Evolutionary conservation across 2,797 vertebrate genomes (phyloP), one percentile per base, ranked within the genome.

Genomic region (Agapornis canus): DNA sequence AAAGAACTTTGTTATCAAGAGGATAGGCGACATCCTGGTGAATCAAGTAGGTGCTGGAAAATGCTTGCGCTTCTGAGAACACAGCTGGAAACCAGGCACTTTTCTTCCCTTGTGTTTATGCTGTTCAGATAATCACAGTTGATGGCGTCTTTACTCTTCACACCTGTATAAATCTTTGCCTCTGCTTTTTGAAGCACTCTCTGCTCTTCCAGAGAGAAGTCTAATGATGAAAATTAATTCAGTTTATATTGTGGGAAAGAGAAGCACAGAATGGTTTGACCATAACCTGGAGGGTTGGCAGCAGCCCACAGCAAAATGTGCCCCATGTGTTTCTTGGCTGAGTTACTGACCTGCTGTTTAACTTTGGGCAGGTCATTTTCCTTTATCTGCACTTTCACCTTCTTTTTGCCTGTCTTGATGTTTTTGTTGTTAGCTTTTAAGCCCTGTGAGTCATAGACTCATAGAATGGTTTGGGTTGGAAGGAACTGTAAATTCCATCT

Each of bases 21-120:
- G 98, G 95, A 99, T 99, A 89, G 99, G 99, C 82, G 99, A 99
- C 84, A 98, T 99, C 90, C 98, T 99, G n/a, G 92, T 99, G 27
- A 98, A 94, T 90, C 99, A 99, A 98, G 99, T 99, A 88, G 98
- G 98, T 19, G 9, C 18, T 65, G 37, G 68, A 69, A 66, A 85
- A 56, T 20, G 22, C 19, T 42, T 82, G 45, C 8, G 4, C 27
- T 40, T 82, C 73, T n/a, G 21, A 82, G 43, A 31, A 22, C 59
- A 18, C 60, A 71, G 43, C 84, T 85, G 60, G 72, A 89, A 70
- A 42, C n/a, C 77, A 69, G 57, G 37, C 10, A 0, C 15, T 86
- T 57, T 83, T 84, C 72, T 42, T 83, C n/a, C 35, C 47, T 88
- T 29, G 40, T 93, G 32, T 68, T 64, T 59, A 21, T 76, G 48